These are phyloP conservation scores for Melanogrammus aeglefinus DNA, from an alignment of 2,797 vertebrate genomes.

Conservation along the genomic window DNA sequence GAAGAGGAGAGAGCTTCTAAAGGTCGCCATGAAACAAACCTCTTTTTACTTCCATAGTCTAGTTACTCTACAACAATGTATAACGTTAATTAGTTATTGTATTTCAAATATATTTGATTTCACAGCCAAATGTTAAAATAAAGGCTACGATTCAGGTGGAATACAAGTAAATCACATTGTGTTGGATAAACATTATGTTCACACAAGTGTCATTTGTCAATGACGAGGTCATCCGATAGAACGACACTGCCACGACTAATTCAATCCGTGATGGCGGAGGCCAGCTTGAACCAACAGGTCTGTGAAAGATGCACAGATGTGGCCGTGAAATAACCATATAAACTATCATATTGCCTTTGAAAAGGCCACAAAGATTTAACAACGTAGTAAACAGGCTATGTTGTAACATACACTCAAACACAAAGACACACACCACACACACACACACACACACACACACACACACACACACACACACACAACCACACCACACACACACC, in stretches of 20 bases:
- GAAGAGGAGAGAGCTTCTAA: too few species aligned
- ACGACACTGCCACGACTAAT: constrained; percentile 22
- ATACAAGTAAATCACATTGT: neutral
- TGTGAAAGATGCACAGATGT: constrained; percentile 38
- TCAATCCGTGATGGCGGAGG: constrained; percentile 31
- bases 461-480: neutral
- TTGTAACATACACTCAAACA: neutral
- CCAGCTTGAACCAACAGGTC: constrained; percentile 47
- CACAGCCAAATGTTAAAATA: too few species aligned
- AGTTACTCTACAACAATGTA: too few species aligned
- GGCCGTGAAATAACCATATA: constrained; percentile 33
- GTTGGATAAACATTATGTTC: neutral
- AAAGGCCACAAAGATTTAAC: constrained; percentile 37
- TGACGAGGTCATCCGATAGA: constrained; percentile 20
- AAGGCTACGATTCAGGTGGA: too few species aligned
- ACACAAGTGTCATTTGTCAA: constrained; percentile 20
- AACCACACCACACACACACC: neutral
- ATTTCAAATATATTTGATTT: too few species aligned
- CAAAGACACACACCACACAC: neutral
- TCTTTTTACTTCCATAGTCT: too few species aligned
- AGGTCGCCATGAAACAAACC: too few species aligned
- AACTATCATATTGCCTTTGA: constrained; percentile 28
- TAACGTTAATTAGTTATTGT: too few species aligned
- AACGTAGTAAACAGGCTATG: neutral
- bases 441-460: too few species aligned